Evolutionary conservation across 2,113 vertebrate species (phyloP), one percentile per base, ranked within the genome.

Genomic region (Entomyzon cyanotis): DNA sequence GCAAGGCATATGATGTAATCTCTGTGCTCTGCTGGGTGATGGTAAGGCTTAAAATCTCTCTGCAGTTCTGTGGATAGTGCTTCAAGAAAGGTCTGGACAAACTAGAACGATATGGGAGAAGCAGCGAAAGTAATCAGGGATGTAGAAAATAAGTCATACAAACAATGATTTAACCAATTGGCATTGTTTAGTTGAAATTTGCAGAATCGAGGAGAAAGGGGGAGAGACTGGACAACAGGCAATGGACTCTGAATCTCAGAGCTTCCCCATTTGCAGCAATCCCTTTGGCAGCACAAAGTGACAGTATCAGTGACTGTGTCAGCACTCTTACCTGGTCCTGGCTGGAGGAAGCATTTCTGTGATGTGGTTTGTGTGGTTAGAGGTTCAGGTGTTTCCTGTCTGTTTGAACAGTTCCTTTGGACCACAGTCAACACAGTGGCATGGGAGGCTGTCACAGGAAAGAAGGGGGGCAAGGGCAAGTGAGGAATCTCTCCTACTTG

Each of bases 1-100:
- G 86, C 89, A 75, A 96, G 93, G 94, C 3, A 17, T 52, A 71
- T 97, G 95, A 96, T 94, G 89, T 90, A 94, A 95, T 97, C 89
- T 86, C 60, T 90, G 50, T 93, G 70, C 55, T 93, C 44, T 92
- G 55, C 76, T 89, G 76, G 35, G 37, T 75, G 16, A 84, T 62
- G 71, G 82, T 58, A 70, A 88, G 28, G 56, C 89, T 84, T 79
- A 50, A 95, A 92, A 89, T 58, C 59, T 84, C 37, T 22, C 14
- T 74, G 67, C 50, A 35, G 47, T 74, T 95, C 64, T 83, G 52
- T 78, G 52, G 52, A 78, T 50, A 90, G 39, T 55, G 67, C 24
- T 44, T 88, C 44, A 89, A 28, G n/a, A 84, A 74, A 63, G 73
- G 44, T 78, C 27, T 90, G 68, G 79, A 56, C 68, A 89, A 88